Evolutionary conservation across 2,797 vertebrate species (phyloP).

Genomic region (Argentina silus): DNA sequence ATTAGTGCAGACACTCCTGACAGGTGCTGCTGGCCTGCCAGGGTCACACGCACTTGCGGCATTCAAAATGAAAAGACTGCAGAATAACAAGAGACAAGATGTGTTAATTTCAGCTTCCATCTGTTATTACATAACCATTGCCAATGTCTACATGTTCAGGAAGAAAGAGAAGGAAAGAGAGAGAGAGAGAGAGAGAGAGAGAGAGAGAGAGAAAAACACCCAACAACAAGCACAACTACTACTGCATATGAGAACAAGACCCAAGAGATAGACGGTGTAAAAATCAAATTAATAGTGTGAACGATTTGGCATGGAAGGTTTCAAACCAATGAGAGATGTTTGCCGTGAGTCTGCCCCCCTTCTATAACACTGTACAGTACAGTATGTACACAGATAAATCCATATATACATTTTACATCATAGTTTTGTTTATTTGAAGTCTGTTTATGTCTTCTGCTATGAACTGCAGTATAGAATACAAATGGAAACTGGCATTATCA

Average conservation of each 20-base stretch:
- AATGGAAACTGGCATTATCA: background rate
- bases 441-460: background rate
- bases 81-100: conserved; percentile 94
- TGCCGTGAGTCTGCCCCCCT: conserved; percentile 17
- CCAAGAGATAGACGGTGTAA: conserved; percentile 38
- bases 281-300: conserved; percentile 56
- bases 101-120: conserved; percentile 99
- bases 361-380: background rate
- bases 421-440: background rate
- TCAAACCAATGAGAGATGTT: conserved; percentile 31
- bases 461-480: background rate
- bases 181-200: conserved; percentile 38
- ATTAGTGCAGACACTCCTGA: conserved; percentile 95
- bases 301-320: conserved; percentile 34
- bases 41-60: conserved; percentile 92
- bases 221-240: conserved; percentile 47
- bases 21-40: conserved; percentile 98
- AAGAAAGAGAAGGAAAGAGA: conserved; percentile 54
- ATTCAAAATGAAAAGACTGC: conserved; percentile 91
- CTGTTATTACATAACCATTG: conserved; percentile 99
- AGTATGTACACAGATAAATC: background rate
- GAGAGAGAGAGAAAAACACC: conserved; percentile 12
- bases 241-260: conserved; percentile 57
- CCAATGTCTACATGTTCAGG: conserved; percentile 92
- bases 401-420: background rate